Evolutionary conservation across 2,113 vertebrate genomes (phyloP).

Genomic region (Amphiprion percula): DNA sequence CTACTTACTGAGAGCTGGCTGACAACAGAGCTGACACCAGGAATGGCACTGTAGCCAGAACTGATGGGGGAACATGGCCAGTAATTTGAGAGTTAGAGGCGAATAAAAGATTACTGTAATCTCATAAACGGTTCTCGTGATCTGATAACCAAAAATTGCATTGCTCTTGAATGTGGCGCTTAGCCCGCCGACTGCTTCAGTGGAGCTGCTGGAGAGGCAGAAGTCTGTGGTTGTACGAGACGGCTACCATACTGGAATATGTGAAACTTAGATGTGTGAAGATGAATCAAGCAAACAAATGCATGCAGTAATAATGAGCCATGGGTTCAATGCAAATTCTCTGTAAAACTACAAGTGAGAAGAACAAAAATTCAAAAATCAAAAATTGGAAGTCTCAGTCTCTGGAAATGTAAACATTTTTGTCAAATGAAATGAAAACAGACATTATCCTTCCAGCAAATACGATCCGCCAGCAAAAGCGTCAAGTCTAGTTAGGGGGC

Average conservation of each 20-base stretch:
- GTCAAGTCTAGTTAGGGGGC: too few relatives aligned
- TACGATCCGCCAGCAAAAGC: neutral
- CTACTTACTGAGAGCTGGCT: constrained; percentile 56
- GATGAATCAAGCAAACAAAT: neutral
- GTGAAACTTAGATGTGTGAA: neutral
- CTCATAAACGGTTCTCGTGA: constrained; percentile 24
- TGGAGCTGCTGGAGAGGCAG: neutral
- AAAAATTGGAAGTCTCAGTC: neutral
- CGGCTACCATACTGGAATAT: neutral
- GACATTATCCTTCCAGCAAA: neutral
- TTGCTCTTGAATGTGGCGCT: constrained; percentile 25
- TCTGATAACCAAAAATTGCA: constrained; percentile 48
- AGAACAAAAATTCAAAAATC: neutral
- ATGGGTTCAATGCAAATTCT: neutral
- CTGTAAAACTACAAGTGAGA: neutral
- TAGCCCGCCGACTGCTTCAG: neutral
- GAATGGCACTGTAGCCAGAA: constrained; percentile 19
- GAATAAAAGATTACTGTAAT: constrained; percentile 50
- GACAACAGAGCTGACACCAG: constrained; percentile 46
- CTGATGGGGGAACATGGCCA: constrained; percentile 39
- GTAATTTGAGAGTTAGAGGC: constrained; percentile 20
- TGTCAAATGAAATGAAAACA: neutral
- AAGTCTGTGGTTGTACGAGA: neutral
- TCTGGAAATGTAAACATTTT: neutral
- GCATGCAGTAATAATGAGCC: neutral